Evolutionary conservation across 2,797 vertebrate genomes (phyloP), one percentile per base, ranked within the genome.

Genomic region (Nothura maculosa): DNA sequence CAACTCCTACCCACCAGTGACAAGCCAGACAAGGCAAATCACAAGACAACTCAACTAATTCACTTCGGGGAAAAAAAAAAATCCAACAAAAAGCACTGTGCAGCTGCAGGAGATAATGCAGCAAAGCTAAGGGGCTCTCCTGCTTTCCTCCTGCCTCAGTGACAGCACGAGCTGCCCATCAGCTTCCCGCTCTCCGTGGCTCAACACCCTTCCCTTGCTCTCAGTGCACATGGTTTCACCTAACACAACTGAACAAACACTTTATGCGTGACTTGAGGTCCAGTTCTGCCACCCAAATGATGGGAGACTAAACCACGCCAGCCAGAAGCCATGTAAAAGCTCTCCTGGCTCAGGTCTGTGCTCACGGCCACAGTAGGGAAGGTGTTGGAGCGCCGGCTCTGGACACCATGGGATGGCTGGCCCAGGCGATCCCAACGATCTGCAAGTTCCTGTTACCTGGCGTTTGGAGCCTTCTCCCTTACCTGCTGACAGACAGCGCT

Each of bases 261-360:
- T 19, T 0, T 0, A 6, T 0, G 4, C 9, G 40, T 21, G 1
- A 19, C 38, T 76, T 38, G 20, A 22, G 14, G 12, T 62, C 6
- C 66, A 72, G 48, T 22, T 60, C 12, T 24, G 61, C 25, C 89
- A 73, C 6, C 12, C 52, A 67, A 36, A 12, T 2, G 45, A 42
- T 18, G 2, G 4, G 25, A 70, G 58, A 3, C 4, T 3, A 76
- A 58, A 64, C 27, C 1, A 0, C 5, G 25, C 45, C 9, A 9
- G 42, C 20, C 40, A 77, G 87, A 82, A 18, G n/a, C 62, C 75
- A 42, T 22, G 70, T 1, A 14, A 7, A 47, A 82, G 43, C 42
- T 4, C 13, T 7, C 47, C 10, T 22, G 42, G 13, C 68, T 9
- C 30, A 61, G 22, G 52, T 16, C 54, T 0, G 0, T 2, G 1